Conservation (phyloP, 2,888 invertebrate genomes). For the Parochlus steinenii region DNA sequence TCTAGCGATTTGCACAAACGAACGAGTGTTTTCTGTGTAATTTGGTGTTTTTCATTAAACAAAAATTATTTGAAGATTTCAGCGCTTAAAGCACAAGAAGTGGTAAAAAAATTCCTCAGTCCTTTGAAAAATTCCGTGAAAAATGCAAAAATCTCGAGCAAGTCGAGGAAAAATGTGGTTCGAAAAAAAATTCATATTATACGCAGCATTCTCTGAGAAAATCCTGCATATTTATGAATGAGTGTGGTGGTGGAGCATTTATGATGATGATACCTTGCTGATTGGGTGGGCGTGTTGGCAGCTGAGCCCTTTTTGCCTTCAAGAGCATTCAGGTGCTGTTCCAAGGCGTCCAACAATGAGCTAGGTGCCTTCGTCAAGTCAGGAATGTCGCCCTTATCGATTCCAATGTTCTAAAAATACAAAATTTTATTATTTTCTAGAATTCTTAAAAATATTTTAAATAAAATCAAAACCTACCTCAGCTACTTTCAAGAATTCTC, state of each 20-base stretch:
- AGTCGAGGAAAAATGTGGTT: too few species aligned
- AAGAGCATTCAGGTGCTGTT: slow-evolving; percentile 82
- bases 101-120: too few species aligned
- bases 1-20: too few species aligned
- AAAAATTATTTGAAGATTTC: too few species aligned
- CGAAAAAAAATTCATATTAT: too few species aligned
- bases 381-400: slow-evolving; percentile 96
- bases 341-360: slow-evolving; percentile 89
- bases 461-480: slow-evolving; percentile 31
- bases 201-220: too few species aligned
- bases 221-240: slow-evolving; percentile 13
- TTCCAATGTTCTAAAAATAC: slow-evolving; percentile 70
- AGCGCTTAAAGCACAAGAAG: too few species aligned
- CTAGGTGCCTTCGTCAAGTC: slow-evolving; percentile 96
- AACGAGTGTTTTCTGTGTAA: too few species aligned
- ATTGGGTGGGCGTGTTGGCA: slow-evolving; percentile 72
- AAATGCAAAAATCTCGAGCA: too few species aligned
- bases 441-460: slow-evolving; percentile 4
- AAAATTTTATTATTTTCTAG: slow-evolving; percentile 18
- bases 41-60: too few species aligned
- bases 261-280: slow-evolving; percentile 45
- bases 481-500: slow-evolving; percentile 87
- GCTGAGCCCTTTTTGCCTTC: slow-evolving; percentile 85
- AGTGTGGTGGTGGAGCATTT: slow-evolving; percentile 9
- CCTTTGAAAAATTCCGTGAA: too few species aligned